Conservation (phyloP, 2,888 invertebrate genomes). For the Eupithecia exiguata region DNA sequence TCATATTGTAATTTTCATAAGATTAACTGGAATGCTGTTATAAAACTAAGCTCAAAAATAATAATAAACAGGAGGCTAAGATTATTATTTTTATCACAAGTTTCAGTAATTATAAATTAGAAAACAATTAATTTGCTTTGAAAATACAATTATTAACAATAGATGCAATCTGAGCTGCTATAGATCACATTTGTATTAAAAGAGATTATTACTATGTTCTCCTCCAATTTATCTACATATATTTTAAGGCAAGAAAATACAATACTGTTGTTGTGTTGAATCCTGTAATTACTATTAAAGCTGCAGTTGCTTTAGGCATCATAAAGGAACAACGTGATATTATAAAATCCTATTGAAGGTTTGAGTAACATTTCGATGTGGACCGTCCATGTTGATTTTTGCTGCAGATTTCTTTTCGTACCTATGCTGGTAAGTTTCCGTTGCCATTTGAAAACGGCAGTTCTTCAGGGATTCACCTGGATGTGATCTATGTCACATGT, state of each 20-base stretch:
- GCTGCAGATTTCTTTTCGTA: background rate
- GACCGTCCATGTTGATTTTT: background rate
- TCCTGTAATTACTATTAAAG: background rate
- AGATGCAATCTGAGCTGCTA: background rate
- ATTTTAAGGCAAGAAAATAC: background rate
- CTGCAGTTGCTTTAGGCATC: background rate
- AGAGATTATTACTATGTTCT: background rate
- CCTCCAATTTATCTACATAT: background rate
- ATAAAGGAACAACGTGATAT: background rate
- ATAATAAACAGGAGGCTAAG: background rate
- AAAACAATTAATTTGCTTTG: background rate
- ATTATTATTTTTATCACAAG: conserved; percentile 13
- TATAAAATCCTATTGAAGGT: background rate
- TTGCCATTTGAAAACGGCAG: background rate
- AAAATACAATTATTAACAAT: background rate
- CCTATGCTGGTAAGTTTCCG: background rate
- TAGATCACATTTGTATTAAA: background rate
- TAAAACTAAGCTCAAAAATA: background rate
- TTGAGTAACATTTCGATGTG: background rate
- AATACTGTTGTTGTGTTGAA: background rate
- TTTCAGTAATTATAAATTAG: background rate
- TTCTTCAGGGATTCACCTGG: background rate
- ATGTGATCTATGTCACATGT: background rate
- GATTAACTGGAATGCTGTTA: background rate
- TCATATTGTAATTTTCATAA: background rate